Percentiles rank a stretch among this genome's conserved stretches.
Conservation (phyloP, 2,797 vertebrate genomes). For the Aselliscus stoliczkanus region DNA sequence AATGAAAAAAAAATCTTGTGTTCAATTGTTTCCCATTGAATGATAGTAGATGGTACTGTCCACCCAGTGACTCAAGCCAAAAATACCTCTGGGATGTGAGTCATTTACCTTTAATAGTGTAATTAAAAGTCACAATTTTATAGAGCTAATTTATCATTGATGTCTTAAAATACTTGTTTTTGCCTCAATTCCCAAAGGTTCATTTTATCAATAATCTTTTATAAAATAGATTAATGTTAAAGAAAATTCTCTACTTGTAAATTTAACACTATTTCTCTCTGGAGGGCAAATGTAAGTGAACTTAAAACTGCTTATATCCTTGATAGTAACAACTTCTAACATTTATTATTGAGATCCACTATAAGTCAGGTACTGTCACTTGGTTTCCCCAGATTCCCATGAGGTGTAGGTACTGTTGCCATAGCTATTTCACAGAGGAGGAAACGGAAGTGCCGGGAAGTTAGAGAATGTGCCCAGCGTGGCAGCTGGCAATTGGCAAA, state of each 20-base stretch:
- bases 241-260: background rate
- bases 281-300: background rate
- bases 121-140: background rate
- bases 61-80: background rate
- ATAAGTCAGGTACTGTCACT: background rate
- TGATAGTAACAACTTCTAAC: background rate
- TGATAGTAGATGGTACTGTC: background rate
- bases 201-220: background rate
- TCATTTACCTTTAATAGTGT: background rate
- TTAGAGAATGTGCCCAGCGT: background rate
- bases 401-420: background rate
- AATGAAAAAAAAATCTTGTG: background rate
- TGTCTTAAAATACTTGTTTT: slow-evolving; percentile 22
- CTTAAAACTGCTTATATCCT: background rate
- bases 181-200: background rate
- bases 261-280: background rate
- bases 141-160: background rate
- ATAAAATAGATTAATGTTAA: background rate
- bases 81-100: background rate
- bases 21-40: background rate
- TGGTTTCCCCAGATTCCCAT: background rate
- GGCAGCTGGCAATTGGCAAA: background rate
- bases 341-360: background rate
- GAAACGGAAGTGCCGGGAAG: background rate
- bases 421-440: background rate